Conservation (phyloP, 2,797 vertebrate genomes). For the Hylomyscus alleni region DNA sequence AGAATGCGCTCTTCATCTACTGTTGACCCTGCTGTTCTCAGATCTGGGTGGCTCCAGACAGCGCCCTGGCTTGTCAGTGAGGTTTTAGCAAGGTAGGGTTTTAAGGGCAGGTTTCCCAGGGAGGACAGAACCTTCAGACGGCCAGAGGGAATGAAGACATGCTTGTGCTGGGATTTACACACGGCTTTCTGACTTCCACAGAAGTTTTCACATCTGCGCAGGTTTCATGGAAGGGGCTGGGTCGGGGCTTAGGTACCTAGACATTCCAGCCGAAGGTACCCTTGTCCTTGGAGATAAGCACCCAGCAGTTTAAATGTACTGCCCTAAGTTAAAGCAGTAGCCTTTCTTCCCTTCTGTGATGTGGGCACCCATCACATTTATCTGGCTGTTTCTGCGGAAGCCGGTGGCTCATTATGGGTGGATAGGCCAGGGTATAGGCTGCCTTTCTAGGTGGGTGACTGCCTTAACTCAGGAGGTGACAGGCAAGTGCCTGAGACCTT, state of each 20-base stretch:
- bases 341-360: not conserved
- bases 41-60: too few relatives aligned
- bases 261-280: not conserved
- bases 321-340: not conserved
- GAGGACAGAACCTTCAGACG: not conserved
- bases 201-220: too few relatives aligned
- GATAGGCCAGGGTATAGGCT: not conserved
- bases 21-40: fast-evolving
- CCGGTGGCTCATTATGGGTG: constrained; percentile 24
- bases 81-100: not conserved
- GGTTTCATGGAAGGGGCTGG: not conserved
- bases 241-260: not conserved
- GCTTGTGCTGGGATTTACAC: not conserved
- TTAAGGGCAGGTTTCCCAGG: not conserved
- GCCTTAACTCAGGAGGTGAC: constrained; percentile 17
- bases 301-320: not conserved
- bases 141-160: not conserved
- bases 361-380: not conserved
- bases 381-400: not conserved
- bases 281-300: fast-evolving
- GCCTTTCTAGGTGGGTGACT: not conserved
- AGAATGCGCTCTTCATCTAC: fast-evolving
- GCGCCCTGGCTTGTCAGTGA: fast-evolving
- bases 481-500: not conserved
- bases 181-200: not conserved